phyloP scores from a whole-genome alignment of 2,113 vertebrate species.

The Tretioscincus oriximinensis region DNA sequence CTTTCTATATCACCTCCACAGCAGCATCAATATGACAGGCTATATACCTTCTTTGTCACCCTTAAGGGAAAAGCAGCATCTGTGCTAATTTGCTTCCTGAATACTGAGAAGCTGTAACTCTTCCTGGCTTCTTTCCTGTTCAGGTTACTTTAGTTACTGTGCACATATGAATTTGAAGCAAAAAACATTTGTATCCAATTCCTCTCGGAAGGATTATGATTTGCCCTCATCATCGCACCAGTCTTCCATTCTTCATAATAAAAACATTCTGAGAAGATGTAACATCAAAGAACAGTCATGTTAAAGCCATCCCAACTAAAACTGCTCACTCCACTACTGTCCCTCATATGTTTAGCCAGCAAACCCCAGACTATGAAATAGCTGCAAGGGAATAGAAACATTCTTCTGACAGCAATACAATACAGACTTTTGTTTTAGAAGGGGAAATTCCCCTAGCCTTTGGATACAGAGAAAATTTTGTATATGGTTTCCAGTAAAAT shows the following conservation, averaged over 20 bases:
- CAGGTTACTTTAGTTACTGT: not conserved
- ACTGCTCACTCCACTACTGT: no score
- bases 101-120: conserved; percentile 20
- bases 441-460: not conserved
- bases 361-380: no score
- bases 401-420: not conserved
- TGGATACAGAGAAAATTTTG: not conserved
- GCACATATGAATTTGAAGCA: no score
- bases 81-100: not conserved
- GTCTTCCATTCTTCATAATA: no score
- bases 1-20: conserved; percentile 7
- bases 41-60: conserved; percentile 7
- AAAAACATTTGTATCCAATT: no score
- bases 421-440: not conserved
- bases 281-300: no score
- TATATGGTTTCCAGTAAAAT: not conserved
- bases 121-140: not conserved
- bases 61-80: conserved; percentile 17
- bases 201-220: no score
- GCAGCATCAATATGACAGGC: not conserved
- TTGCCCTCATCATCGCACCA: no score
- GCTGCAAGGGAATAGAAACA: no score
- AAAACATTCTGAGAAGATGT: no score
- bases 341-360: no score
- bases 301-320: no score